Conservation (phyloP, 2,113 vertebrate genomes). For the Semicossyphus pulcher region DNA sequence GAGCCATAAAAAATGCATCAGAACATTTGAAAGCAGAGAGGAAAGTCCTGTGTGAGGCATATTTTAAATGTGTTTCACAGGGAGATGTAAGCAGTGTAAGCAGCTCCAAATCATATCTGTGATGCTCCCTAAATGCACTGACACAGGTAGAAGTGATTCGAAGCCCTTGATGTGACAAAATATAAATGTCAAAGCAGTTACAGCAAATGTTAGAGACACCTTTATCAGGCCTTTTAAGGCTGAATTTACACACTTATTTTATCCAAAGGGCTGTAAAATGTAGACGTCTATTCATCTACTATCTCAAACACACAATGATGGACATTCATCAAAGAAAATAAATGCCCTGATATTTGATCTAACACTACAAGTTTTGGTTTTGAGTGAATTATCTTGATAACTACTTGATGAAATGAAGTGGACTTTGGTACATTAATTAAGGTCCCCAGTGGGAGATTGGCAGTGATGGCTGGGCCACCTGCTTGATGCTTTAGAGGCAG, state of each 20-base stretch:
- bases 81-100: constrained; percentile 18
- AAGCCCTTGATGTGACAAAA: constrained; percentile 30
- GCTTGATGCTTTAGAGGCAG: no score
- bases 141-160: constrained; percentile 24
- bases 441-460: no score
- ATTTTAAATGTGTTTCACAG: constrained; percentile 36
- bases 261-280: neutral
- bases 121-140: constrained; percentile 32
- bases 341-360: neutral
- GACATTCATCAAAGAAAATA: neutral
- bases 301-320: neutral
- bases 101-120: constrained; percentile 24
- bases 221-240: neutral
- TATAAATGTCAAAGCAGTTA: constrained; percentile 10
- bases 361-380: neutral
- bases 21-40: constrained; percentile 36
- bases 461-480: no score
- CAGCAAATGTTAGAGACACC: neutral
- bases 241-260: neutral
- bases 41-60: constrained; percentile 19
- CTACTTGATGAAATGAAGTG: neutral
- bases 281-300: no score
- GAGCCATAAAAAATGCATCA: constrained; percentile 54
- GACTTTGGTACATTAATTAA: neutral
- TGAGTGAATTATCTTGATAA: neutral